Evolutionary conservation across 2,113 vertebrate genomes (phyloP).

Genomic region (Callocephalon fimbriatum): DNA sequence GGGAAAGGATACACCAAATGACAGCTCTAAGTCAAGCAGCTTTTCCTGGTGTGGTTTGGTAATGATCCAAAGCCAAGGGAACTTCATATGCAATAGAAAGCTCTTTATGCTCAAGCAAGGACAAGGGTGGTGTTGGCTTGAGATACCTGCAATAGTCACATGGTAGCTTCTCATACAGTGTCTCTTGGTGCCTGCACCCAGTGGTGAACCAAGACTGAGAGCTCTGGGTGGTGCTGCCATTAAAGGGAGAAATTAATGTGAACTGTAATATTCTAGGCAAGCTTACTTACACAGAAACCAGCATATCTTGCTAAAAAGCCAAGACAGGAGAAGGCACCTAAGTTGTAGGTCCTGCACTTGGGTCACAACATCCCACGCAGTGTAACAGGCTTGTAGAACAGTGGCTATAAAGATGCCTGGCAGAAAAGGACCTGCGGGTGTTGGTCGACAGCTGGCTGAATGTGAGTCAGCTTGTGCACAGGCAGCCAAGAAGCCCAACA

Average conservation of each 20-base stretch:
- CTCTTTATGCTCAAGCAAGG: neutral
- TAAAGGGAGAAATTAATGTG: neutral
- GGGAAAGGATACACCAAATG: neutral
- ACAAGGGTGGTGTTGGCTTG: neutral
- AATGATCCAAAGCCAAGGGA: neutral
- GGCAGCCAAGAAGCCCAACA: neutral
- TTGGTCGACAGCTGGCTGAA: neutral
- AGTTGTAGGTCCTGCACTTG: neutral
- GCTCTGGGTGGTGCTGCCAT: neutral
- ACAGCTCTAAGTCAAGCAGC: neutral
- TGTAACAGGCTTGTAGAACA: neutral
- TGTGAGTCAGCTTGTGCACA: neutral
- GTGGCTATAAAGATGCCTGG: neutral
- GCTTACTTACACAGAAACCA: neutral
- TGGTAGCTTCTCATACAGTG: neutral
- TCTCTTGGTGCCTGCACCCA: neutral
- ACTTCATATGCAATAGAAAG: neutral
- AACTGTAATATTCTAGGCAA: neutral
- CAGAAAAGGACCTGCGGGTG: neutral
- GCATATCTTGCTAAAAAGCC: neutral
- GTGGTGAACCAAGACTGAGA: neutral
- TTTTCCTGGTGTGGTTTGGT: neutral
- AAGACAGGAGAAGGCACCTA: neutral
- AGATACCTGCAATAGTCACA: neutral
- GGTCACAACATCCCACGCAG: neutral